Base-by-base conservation (phyloP, 1,140 invertebrate genomes). In the Aphaenogaster floridana region DNA sequence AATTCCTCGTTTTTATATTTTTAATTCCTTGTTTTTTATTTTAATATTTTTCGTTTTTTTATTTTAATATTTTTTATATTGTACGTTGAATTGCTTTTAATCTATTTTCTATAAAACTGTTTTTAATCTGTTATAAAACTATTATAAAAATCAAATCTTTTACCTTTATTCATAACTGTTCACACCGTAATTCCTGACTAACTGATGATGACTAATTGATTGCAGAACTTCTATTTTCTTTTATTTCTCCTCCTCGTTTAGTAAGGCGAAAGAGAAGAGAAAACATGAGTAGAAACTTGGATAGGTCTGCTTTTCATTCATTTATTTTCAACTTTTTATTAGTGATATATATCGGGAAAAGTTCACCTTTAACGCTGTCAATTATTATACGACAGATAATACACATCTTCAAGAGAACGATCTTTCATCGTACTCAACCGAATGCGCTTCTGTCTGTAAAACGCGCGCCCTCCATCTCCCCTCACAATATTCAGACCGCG, bases 401-500 rank as follows among this genome's bases (percentile, higher is more conserved):
- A 36, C 21, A 17, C n/a, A 83, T 61, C 3, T 39, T 72, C 39
- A 45, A 59, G 17, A 45, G 59, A 81, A 71, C 45, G 68, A 83
- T 48, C 39, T 61, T 45, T 50, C 42, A 61, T 84, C 69, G 13
- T 6, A 15, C 15, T 50, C 28, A 15, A 54, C 11, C 68, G 52
- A 59, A 36, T 72, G 13, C 68, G 17, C 17, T 39, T 61, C n/a
- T n/a, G 54, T 61, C 68, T 42, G 4, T 48, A 34, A 74, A 76
- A 63, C 5, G 69, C 17, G 34, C 17, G 34, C 42, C 34, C n/a
- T 72, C 54, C 54, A 28, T 36, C 39, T 48, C 28, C 52, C 54
- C 34, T 36, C 42, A 3, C 9, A 54, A 74, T 74, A 81, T 81
- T 81, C 79, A 81, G 39, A 54, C n/a, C 42, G 54, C 42, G 80